Evolutionary conservation across 2,888 invertebrate species (phyloP).

Genomic region (Chymomyza amoena): DNA sequence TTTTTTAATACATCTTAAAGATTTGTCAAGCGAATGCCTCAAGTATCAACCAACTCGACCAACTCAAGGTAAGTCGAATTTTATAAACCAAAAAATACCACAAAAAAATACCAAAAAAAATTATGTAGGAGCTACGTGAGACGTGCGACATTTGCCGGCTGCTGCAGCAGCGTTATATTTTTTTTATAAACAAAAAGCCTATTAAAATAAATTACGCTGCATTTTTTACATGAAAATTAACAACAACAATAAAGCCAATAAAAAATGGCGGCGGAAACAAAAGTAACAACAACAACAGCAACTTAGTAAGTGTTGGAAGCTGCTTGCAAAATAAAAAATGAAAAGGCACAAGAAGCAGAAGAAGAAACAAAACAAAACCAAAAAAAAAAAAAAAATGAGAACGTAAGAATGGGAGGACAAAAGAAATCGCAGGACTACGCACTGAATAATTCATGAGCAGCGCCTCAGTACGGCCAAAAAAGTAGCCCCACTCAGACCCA

Average conservation of each 20-base stretch:
- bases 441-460: slow-evolving; percentile 67
- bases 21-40: background rate
- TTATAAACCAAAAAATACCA: too few relatives aligned
- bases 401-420: slow-evolving; percentile 25
- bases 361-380: slow-evolving; percentile 28
- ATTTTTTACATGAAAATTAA: slow-evolving; percentile 63
- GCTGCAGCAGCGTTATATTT: slow-evolving; percentile 27
- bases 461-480: slow-evolving; percentile 26
- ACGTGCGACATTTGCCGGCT: slow-evolving; percentile 19
- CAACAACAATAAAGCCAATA: slow-evolving; percentile 24
- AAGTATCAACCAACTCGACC: background rate
- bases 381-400: slow-evolving; percentile 29
- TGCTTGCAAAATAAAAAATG: background rate
- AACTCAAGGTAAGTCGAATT: background rate
- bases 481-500: background rate
- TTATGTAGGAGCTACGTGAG: background rate
- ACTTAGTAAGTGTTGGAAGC: background rate
- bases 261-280: background rate
- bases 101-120: background rate
- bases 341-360: background rate
- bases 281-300: slow-evolving; percentile 17
- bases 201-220: slow-evolving; percentile 67
- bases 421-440: slow-evolving; percentile 51
- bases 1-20: slow-evolving; percentile 47
- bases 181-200: slow-evolving; percentile 44